Percentiles rank a stretch among this genome's conserved stretches.
Evolutionary conservation across 2,888 invertebrate species (phyloP).

Genomic region (Drosophila setosimentum): DNA sequence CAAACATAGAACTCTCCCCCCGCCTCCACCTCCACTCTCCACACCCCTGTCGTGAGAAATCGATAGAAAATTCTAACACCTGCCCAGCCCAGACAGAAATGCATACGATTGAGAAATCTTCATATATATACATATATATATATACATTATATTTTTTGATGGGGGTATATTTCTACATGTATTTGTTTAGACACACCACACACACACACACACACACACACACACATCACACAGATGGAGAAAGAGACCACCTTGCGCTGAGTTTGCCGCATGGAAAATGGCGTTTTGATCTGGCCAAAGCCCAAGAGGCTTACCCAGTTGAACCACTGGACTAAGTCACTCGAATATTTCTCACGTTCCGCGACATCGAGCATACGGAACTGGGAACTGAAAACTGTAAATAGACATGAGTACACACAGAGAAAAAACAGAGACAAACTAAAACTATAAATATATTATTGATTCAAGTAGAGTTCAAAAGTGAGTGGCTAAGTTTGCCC

Average conservation of each 20-base stretch:
- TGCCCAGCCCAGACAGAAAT: conserved; percentile 40
- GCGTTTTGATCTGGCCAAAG: conserved; percentile 72
- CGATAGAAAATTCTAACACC: conserved; percentile 46
- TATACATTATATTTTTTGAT: conserved; percentile 1
- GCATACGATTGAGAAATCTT: conserved; percentile 62
- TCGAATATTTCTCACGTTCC: conserved; percentile 78
- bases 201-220: not conserved
- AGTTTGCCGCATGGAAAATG: conserved; percentile 44
- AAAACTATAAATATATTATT: not conserved
- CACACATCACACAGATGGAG: not conserved
- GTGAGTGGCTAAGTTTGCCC: not conserved
- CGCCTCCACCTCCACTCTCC: rapidly evolving
- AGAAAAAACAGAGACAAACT: not conserved
- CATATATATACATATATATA: too few species aligned
- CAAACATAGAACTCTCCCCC: conserved; percentile 28
- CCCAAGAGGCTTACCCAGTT: conserved; percentile 67
- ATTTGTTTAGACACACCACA: conserved; percentile 15
- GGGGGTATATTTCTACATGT: conserved; percentile 12
- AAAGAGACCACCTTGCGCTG: conserved; percentile 48
- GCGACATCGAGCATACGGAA: conserved; percentile 51
- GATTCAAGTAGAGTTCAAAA: not conserved
- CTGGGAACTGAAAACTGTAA: conserved; percentile 17
- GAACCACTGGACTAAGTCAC: conserved; percentile 78
- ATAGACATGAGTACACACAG: conserved; percentile 5
- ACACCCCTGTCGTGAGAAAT: conserved; percentile 34